Evolutionary conservation across 2,797 vertebrate species (phyloP).

Genomic region (Hypotaenidia okinawae): DNA sequence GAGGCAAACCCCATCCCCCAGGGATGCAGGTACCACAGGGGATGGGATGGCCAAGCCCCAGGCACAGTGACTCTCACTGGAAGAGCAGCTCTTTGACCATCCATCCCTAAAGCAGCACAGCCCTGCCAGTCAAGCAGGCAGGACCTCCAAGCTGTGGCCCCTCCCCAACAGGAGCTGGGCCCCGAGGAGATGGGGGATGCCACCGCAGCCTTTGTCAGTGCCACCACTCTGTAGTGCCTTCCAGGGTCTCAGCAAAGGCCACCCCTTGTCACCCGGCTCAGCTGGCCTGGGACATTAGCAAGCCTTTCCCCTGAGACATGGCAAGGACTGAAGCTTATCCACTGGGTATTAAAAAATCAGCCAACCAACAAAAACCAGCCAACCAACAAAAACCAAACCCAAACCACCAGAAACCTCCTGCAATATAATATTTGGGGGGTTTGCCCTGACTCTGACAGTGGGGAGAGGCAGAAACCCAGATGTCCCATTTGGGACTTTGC

Average conservation of each 20-base stretch:
- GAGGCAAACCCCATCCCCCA: not conserved
- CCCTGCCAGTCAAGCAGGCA: accelerated
- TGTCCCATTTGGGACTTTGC: not conserved
- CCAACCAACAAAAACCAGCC: too few species aligned
- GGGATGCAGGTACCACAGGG: not conserved
- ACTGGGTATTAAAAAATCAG: accelerated
- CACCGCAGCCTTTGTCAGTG: not conserved
- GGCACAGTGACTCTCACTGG: accelerated
- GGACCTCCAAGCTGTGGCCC: not conserved
- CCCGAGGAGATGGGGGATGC: not conserved
- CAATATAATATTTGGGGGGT: accelerated
- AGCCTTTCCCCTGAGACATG: not conserved
- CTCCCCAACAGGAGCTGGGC: not conserved
- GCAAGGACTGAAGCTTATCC: not conserved
- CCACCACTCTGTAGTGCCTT: not conserved
- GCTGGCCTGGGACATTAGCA: not conserved
- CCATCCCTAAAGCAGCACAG: not conserved
- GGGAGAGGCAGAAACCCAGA: not conserved
- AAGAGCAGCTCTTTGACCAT: not conserved
- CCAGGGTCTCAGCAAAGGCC: not conserved
- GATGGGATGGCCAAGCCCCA: not conserved
- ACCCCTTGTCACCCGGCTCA: not conserved
- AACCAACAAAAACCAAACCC: too few species aligned
- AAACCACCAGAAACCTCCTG: too few species aligned
- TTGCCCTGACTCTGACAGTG: not conserved